phyloP scores from a whole-genome alignment of 2,113 vertebrate genomes.

The Hyla sarda region DNA sequence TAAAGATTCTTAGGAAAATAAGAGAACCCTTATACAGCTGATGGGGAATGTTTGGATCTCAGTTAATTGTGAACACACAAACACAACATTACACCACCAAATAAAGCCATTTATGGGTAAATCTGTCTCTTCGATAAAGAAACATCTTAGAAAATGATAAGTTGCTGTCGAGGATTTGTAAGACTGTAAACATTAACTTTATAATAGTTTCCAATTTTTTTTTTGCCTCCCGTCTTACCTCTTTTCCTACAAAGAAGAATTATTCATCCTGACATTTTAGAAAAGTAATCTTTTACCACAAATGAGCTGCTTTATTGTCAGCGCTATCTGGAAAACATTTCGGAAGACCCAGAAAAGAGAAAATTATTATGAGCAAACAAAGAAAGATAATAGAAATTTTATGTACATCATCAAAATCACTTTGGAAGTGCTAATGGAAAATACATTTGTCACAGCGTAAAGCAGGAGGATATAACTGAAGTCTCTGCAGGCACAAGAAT shows the following conservation, averaged over 20 bases:
- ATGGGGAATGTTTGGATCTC: neutral
- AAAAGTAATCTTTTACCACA: conserved; percentile 34
- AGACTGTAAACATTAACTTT: conserved; percentile 26
- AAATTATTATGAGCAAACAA: conserved; percentile 47
- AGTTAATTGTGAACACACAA: neutral
- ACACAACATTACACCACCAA: neutral
- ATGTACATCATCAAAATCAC: conserved; percentile 25
- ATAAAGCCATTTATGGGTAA: neutral
- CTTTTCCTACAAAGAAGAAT: conserved; percentile 20
- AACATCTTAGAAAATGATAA: conserved; percentile 8
- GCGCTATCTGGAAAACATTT: conserved; percentile 25
- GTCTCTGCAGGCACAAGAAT: conserved; percentile 31
- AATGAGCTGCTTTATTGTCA: conserved; percentile 18
- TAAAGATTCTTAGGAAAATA: no score
- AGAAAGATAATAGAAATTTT: conserved; percentile 39
- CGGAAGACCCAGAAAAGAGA: conserved; percentile 11
- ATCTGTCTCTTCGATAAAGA: neutral
- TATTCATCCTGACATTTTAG: conserved; percentile 42
- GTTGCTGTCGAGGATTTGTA: neutral
- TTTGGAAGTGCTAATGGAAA: conserved; percentile 51
- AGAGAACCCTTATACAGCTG: no score
- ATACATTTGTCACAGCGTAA: conserved; percentile 37
- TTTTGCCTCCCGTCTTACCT: neutral
- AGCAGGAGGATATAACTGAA: neutral
- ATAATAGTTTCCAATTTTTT: conserved; percentile 28